Conservation (phyloP, 2,888 invertebrate genomes). For the Cryptops parisi region DNA sequence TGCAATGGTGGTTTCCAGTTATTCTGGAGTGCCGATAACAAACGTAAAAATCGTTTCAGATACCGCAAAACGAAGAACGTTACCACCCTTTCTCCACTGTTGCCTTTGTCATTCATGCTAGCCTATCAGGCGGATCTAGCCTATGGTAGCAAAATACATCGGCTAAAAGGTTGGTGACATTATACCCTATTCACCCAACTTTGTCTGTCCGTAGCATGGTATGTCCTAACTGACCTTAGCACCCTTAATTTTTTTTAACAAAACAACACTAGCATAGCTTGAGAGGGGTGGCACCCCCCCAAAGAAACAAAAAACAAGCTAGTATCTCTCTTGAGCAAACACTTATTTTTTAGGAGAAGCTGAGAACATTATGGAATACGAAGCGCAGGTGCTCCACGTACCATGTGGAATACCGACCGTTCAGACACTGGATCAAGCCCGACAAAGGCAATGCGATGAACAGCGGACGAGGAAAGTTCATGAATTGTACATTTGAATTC, state of each 20-base stretch:
- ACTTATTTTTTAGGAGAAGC: constrained; percentile 47
- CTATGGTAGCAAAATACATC: constrained; percentile 58
- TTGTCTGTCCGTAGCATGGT: too few species aligned
- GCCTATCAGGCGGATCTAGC: constrained; percentile 60
- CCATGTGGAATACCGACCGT: constrained; percentile 61
- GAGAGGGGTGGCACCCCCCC: too few species aligned
- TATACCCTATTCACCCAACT: too few species aligned
- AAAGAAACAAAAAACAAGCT: not conserved
- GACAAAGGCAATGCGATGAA: constrained; percentile 46
- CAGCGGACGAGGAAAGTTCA: constrained; percentile 21
- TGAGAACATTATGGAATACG: constrained; percentile 61
- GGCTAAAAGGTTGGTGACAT: constrained; percentile 48
- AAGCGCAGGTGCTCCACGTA: constrained; percentile 49
- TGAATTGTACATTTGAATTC: constrained; percentile 22
- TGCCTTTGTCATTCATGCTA: constrained; percentile 55
- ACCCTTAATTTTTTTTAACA: too few species aligned
- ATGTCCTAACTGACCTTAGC: too few species aligned
- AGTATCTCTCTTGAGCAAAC: too few species aligned
- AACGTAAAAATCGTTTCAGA: too few species aligned
- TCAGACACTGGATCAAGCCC: constrained; percentile 51
- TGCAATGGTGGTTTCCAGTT: too few species aligned
- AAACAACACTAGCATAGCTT: too few species aligned
- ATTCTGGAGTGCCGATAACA: too few species aligned
- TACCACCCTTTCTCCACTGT: constrained; percentile 46
- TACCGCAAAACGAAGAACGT: constrained; percentile 46